Conservation (phyloP, 1,140 invertebrate species). For the Alviniconcha marisindica region DNA sequence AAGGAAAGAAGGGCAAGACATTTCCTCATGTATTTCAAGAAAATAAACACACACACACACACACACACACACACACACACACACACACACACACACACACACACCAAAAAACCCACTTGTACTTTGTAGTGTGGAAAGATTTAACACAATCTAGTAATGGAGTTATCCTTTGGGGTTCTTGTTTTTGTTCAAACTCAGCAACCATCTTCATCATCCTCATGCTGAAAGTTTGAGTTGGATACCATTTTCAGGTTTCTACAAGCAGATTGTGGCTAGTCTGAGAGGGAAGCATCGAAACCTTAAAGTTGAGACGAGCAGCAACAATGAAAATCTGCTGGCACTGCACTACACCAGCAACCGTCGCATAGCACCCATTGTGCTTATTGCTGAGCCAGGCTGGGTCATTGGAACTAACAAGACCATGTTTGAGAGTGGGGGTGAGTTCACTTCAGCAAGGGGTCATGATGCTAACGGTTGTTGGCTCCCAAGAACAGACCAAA, state of each 20-base stretch:
- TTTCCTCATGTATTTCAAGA: no score
- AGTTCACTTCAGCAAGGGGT: no score
- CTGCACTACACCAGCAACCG: constrained; percentile 13
- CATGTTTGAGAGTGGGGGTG: background rate
- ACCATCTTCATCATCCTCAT: no score
- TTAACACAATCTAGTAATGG: no score
- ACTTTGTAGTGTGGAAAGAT: no score
- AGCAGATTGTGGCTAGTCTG: background rate
- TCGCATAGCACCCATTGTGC: constrained; percentile 1
- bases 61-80: background rate
- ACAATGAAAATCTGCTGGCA: background rate
- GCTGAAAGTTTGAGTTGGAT: no score
- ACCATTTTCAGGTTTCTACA: background rate
- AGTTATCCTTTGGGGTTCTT: no score
- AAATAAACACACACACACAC: background rate
- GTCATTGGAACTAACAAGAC: background rate
- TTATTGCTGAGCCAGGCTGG: constrained; percentile 13
- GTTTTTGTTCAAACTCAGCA: no score
- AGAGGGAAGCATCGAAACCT: constrained; percentile 9
- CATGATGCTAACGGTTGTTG: no score
- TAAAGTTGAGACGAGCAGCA: background rate
- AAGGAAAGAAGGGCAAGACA: no score
- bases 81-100: background rate
- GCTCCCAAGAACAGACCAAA: no score
- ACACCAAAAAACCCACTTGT: background rate